A percentile compares a stretch with the other conserved stretches of the same genome.
Evolutionary conservation across 2,797 vertebrate genomes (phyloP).

Genomic region (Arctocebus calabarensis): DNA sequence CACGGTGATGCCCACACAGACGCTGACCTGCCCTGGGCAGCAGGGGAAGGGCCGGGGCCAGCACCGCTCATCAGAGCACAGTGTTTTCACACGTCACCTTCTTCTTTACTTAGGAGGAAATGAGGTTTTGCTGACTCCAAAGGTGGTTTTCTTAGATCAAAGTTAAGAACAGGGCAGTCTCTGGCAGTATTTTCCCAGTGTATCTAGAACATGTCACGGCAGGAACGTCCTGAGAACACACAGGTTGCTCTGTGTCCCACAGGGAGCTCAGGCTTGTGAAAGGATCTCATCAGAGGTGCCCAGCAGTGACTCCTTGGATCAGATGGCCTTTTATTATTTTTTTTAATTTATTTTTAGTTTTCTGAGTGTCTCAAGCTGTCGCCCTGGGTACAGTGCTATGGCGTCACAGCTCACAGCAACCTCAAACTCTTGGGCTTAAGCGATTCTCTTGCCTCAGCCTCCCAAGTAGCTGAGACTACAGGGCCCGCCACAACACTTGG

Average conservation of each 20-base stretch:
- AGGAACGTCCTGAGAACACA: background rate
- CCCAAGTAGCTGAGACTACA: too few relatives aligned
- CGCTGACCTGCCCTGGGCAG: background rate
- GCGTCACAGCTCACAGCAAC: too few relatives aligned
- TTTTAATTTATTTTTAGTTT: too few relatives aligned
- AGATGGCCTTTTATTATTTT: background rate
- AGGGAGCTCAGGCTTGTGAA: background rate
- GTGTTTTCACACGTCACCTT: background rate
- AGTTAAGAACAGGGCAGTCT: background rate
- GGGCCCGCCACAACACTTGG: too few relatives aligned
- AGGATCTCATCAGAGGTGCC: background rate
- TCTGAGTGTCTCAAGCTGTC: too few relatives aligned
- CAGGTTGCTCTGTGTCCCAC: background rate
- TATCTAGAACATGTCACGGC: background rate
- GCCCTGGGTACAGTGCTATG: too few relatives aligned
- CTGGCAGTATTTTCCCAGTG: background rate
- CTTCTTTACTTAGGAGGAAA: slow-evolving; percentile 26
- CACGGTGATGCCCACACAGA: rapidly evolving
- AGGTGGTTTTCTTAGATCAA: background rate
- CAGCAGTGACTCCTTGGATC: background rate
- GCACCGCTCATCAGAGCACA: background rate
- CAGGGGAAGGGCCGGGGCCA: rapidly evolving
- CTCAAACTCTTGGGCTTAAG: too few relatives aligned
- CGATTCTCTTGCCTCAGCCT: too few relatives aligned
- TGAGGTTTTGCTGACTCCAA: slow-evolving; percentile 34